Evolutionary conservation across 2,797 vertebrate genomes (phyloP).

Genomic region (Cossypha heuglini): DNA sequence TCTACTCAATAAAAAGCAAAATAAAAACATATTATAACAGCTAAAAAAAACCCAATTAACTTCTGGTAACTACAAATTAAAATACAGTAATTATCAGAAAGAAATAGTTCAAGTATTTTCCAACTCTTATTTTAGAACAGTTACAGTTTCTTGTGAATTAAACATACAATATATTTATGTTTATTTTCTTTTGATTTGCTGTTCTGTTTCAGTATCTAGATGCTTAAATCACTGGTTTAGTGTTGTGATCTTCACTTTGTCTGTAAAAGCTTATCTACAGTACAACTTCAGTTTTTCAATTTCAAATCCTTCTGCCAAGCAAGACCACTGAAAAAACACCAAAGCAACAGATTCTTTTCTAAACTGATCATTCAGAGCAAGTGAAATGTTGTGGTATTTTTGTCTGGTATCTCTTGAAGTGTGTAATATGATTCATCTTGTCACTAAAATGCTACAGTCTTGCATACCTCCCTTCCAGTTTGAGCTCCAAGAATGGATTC

Average conservation of each 20-base stretch:
- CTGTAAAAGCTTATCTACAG: background rate
- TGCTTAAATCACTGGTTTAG: background rate
- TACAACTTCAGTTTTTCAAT: background rate
- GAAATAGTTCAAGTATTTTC: background rate
- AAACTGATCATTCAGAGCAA: background rate
- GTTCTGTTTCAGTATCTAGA: background rate
- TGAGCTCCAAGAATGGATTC: background rate
- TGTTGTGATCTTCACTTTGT: background rate
- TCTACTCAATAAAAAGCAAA: background rate
- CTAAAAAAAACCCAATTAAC: background rate
- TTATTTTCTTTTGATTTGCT: background rate
- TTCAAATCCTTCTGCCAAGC: background rate
- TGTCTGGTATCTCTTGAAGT: background rate
- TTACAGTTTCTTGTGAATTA: background rate
- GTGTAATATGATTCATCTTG: background rate
- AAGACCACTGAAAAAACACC: background rate
- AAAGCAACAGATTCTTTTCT: background rate
- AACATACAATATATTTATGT: background rate
- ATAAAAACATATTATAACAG: background rate
- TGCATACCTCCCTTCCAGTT: accelerated
- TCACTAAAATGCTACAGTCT: background rate
- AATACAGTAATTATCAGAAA: background rate
- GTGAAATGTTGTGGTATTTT: background rate
- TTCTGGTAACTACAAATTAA: background rate
- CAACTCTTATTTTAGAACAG: background rate